Conservation (phyloP, 2,888 invertebrate genomes). For the Labia minor region DNA sequence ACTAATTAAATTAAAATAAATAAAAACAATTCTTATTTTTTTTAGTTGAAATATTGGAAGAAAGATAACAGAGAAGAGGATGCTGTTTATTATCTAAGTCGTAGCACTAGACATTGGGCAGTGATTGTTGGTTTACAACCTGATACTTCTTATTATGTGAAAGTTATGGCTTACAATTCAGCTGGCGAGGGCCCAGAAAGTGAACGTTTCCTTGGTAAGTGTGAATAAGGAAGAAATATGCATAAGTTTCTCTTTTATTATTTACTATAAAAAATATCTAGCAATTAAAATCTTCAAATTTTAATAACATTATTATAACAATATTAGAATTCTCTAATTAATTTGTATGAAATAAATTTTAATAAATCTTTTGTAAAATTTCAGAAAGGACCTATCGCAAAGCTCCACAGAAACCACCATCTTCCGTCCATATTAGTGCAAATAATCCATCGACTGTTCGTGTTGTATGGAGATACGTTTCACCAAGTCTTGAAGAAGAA, state of each 20-base stretch:
- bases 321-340: no score
- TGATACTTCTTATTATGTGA: constrained; percentile 84
- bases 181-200: constrained; percentile 95
- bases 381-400: constrained; percentile 75
- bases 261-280: neutral
- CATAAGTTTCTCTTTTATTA: neutral
- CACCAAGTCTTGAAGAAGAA: constrained; percentile 82
- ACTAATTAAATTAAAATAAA: neutral
- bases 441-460: constrained; percentile 76
- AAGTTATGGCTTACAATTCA: constrained; percentile 91
- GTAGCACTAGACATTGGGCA: constrained; percentile 73
- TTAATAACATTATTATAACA: no score
- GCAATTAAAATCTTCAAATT: neutral
- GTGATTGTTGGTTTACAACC: constrained; percentile 87
- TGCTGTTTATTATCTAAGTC: constrained; percentile 71
- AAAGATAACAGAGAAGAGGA: constrained; percentile 62
- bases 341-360: no score
- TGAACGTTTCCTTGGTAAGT: constrained; percentile 62
- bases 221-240: neutral
- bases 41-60: constrained; percentile 81
- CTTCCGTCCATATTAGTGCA: constrained; percentile 75
- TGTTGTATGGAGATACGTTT: constrained; percentile 88
- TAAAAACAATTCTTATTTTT: constrained; percentile 23
- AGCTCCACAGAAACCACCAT: constrained; percentile 90
- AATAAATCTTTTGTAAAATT: no score